Conservation (phyloP, 2,888 invertebrate genomes). For the Trachelus troglodyta region DNA sequence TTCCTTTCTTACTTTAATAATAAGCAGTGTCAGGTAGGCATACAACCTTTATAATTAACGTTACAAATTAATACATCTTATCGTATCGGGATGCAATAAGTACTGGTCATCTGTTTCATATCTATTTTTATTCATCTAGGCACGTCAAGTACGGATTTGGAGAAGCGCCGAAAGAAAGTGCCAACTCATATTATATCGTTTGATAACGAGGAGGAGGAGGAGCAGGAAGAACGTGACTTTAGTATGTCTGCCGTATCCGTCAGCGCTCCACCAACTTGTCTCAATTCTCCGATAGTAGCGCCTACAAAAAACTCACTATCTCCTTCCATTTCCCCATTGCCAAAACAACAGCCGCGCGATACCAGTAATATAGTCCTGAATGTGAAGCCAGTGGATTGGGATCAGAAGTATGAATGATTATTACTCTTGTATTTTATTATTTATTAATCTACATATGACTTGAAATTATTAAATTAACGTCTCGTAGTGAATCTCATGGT, state of each 20-base stretch:
- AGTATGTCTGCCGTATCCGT: conserved; percentile 58
- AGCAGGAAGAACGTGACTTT: conserved; percentile 50
- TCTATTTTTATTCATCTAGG: neutral
- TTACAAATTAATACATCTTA: neutral
- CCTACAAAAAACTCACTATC: conserved; percentile 57
- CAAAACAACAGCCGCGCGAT: conserved; percentile 32
- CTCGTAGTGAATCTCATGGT: conserved; percentile 36
- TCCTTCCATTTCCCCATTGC: conserved; percentile 49
- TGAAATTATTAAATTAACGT: conserved; percentile 6
- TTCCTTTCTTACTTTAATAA: neutral
- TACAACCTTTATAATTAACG: neutral
- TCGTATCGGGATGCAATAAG: neutral
- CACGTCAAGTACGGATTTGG: conserved; percentile 39
- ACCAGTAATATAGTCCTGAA: conserved; percentile 34
- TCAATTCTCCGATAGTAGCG: conserved; percentile 71
- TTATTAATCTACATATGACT: neutral
- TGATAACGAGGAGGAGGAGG: conserved; percentile 71
- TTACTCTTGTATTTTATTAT: neutral
- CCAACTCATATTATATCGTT: conserved; percentile 77
- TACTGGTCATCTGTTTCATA: neutral
- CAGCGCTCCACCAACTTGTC: conserved; percentile 74
- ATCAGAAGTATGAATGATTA: conserved; percentile 36
- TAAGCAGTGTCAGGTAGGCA: no score
- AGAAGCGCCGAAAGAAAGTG: conserved; percentile 71
- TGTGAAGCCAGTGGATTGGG: conserved; percentile 44